Percentiles rank a stretch among this genome's conserved stretches.
Conservation (phyloP, 2,888 invertebrate genomes). For the Pyrocoelia pectoralis region DNA sequence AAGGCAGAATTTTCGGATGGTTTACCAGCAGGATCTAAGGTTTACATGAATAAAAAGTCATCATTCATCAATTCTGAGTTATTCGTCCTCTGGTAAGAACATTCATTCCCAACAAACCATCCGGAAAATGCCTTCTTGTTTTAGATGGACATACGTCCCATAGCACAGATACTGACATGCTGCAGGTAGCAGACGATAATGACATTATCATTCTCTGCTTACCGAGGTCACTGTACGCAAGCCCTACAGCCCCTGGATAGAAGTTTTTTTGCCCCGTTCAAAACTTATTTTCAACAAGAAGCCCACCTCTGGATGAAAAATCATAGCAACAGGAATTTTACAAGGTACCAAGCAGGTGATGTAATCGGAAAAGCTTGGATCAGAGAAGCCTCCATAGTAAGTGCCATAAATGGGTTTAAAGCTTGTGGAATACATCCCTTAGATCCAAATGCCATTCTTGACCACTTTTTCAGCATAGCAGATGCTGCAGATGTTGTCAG, state of each 20-base stretch:
- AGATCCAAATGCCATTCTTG: constrained; percentile 29
- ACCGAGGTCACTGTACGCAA: constrained; percentile 37
- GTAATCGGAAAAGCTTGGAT: constrained; percentile 28
- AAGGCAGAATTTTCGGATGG: constrained; percentile 31
- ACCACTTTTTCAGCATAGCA: constrained; percentile 15
- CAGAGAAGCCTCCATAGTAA: constrained; percentile 27
- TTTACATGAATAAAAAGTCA: constrained; percentile 28
- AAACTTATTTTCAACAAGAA: constrained; percentile 21
- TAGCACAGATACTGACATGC: constrained; percentile 36
- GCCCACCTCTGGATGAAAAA: constrained; percentile 21
- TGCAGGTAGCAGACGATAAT: constrained; percentile 42
- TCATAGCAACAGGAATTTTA: constrained; percentile 18
- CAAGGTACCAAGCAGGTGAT: constrained; percentile 21
- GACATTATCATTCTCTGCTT: constrained; percentile 41
- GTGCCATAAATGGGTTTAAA: constrained; percentile 29
- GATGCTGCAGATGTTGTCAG: neutral
- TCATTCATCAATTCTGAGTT: constrained; percentile 32
- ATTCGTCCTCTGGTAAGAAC: constrained; percentile 36
- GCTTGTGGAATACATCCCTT: constrained; percentile 26
- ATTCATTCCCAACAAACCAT: constrained; percentile 13
- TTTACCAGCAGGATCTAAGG: constrained; percentile 28
- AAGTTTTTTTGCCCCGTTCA: constrained; percentile 17
- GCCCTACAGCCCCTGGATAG: constrained; percentile 42
- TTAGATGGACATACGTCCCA: constrained; percentile 48
- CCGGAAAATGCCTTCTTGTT: constrained; percentile 39